Conservation (phyloP, 2,797 vertebrate species). For the Pipistrellus nathusii region DNA sequence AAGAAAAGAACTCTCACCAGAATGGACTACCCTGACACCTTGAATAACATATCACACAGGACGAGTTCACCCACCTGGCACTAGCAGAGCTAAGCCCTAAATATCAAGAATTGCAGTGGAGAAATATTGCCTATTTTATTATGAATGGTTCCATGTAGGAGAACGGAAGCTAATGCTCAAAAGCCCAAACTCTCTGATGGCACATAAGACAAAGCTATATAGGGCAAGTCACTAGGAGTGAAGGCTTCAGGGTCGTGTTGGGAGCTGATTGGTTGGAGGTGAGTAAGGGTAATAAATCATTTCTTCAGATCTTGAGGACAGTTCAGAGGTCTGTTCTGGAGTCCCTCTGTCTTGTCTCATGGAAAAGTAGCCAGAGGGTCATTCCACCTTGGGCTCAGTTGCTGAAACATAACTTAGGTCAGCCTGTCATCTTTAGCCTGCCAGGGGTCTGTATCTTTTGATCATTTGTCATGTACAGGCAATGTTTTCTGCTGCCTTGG, state of each 20-base stretch:
- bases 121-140: neutral
- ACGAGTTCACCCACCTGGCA: neutral
- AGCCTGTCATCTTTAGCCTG: neutral
- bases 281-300: neutral
- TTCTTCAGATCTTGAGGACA: neutral
- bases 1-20: neutral
- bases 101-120: neutral
- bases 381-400: neutral
- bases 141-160: neutral
- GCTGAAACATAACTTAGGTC: neutral
- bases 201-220: neutral
- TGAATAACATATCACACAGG: neutral
- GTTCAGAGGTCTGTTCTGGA: neutral
- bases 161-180: neutral
- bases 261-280: neutral
- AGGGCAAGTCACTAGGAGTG: neutral
- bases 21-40: neutral
- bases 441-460: neutral
- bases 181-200: neutral
- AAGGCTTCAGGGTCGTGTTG: neutral
- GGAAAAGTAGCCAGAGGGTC: neutral
- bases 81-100: neutral
- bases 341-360: neutral
- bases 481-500: neutral
- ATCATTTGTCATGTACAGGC: neutral